Percentiles rank a stretch among this genome's conserved stretches.
These are phyloP conservation scores for Yponomeuta sedellus DNA, from an alignment of 2,888 invertebrate genomes.

Conservation along the genomic window DNA sequence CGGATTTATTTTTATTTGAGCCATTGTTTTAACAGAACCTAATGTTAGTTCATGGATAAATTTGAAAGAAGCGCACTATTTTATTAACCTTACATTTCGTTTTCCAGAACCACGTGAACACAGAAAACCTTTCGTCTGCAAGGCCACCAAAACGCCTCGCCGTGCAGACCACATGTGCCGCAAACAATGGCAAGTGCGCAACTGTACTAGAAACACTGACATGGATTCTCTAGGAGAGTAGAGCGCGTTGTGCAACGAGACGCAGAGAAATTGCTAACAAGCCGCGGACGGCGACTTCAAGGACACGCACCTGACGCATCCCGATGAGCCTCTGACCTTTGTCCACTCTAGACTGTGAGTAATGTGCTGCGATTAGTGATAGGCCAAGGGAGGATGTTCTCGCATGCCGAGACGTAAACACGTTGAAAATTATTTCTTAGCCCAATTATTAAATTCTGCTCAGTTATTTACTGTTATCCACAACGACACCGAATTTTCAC, in stretches of 20 bases:
- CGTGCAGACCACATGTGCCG: neutral
- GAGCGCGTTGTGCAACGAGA: conserved; percentile 51
- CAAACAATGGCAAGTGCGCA: conserved; percentile 11
- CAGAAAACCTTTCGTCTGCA: no score
- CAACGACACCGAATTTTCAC: no score
- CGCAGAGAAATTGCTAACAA: conserved; percentile 66
- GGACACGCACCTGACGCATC: conserved; percentile 53
- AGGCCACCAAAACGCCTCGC: no score
- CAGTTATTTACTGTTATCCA: no score
- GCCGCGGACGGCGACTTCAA: conserved; percentile 53
- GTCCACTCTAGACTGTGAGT: neutral
- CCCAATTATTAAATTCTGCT: no score
- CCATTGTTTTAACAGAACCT: neutral
- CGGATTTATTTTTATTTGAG: no score
- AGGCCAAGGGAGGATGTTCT: no score
- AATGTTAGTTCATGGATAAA: neutral
- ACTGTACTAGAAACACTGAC: conserved; percentile 69
- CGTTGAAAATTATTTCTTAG: no score
- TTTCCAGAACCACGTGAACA: no score
- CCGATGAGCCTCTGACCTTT: conserved; percentile 36
- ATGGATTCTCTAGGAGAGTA: conserved; percentile 58
- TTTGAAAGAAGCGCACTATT: neutral
- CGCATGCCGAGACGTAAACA: no score
- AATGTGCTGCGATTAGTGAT: no score
- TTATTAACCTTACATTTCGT: no score